Evolutionary conservation across 2,113 vertebrate genomes (phyloP), one percentile per base, ranked within the genome.

Genomic region (Shinisaurus crocodilurus): DNA sequence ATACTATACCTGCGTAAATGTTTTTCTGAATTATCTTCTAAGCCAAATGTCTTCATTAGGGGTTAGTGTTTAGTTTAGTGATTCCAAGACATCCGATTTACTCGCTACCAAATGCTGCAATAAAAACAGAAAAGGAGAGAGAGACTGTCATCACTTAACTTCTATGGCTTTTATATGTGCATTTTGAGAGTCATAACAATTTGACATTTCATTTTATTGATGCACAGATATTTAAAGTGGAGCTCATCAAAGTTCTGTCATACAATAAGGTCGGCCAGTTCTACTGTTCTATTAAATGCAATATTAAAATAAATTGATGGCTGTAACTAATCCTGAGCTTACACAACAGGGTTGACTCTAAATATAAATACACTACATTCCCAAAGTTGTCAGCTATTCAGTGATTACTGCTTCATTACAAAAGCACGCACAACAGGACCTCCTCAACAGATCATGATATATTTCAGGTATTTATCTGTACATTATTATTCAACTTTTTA

Each of bases 171-270:
- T 80, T 89, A 92, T 88, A 87, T 80, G 40, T 75, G 84, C 8
- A 70, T 86, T 93, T 90, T 82, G 87, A 88, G 40, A 43, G 86
- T 37, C 89, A 34, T 79, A 70, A 82, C 89, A 67, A 87, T 88
- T 34, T 77, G 91, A 75, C 37, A 72, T 92, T 91, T 72, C 75
- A 82, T 85, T 91, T 91, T 60, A 43, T 4, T 18, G 15, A 10
- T 83, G 60, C 15, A 32, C 74, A 50, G 54, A 45, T 91, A 63
- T 82, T 92, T 92, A 82, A 83, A 90, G 50, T 63, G 63, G 9
- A 48, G 57, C 6, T 69, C 80, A 77, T 32, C 29, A 79, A 87
- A 85, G 87, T 91, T 87, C 27, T 82, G 20, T 60, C 79, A 67
- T 25, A 34, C 48, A 85, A 82, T 88, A 88, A 75, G 69, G 54